Evolutionary conservation across 2,113 vertebrate genomes (phyloP), one percentile per base, ranked within the genome.

Genomic region (Tachysurus vachellii): DNA sequence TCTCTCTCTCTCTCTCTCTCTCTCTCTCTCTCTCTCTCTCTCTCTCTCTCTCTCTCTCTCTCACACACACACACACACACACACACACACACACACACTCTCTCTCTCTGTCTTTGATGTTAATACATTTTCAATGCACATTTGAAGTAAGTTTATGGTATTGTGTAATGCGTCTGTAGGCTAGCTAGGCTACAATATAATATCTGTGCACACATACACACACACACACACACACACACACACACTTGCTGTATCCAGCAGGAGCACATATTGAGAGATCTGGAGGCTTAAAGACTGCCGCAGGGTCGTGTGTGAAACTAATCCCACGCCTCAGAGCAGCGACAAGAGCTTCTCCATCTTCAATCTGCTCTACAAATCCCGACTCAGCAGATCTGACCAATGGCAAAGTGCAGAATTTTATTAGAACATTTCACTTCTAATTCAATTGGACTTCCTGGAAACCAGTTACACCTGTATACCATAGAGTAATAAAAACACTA

Each of bases 231-330:
- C 76, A 71, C 80, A 83, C 57, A 88, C 88, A 86, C 85, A 91
- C 84, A 88, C 89, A 59, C 57, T 5, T 75, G 44, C 73, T 50
- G 44, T 42, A 76, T 76, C 47, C 36, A 73, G 21, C 56, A 82
- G 88, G 93, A 91, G 88, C 90, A 92, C 92, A 87, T 17, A 28
- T 71, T 89, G 90, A 92, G 87, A 90, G 90, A 94, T 93, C 92
- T 91, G 87, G 87, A 84, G 88, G 47, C 2, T 93, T 89, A 91
- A 68, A 88, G 71, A 94, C 88, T 56, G 75, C 87, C 93, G 89
- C 10, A 6, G 82, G 90, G 91, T 61, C 79, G 47, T 77, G n/a
- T 81, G 28, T 12, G 82, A 70, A 92, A 86, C 76, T 90, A 92
- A 93, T 93, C 92, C 90, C 85, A 82, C 87, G 79, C n/a, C 82